Conservation (phyloP, 37 sponge, comb jelly and placozoan genomes). For the Ephydatia muelleri region DNA sequence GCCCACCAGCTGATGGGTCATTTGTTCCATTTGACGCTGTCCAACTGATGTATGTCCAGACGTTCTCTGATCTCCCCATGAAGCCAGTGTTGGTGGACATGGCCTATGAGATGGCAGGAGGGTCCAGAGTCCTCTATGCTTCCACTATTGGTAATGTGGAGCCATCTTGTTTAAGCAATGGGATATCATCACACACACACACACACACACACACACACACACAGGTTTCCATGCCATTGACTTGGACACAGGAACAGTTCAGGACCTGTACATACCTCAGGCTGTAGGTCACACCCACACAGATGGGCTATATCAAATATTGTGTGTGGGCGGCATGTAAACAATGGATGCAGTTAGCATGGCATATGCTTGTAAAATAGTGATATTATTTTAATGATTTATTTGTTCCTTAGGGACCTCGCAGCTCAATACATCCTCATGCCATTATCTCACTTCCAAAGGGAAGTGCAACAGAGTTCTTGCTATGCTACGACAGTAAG, state of each 20-base stretch:
- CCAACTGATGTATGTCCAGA: constrained; percentile 33
- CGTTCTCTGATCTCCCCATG: constrained; percentile 68
- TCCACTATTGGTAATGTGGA: constrained; percentile 49
- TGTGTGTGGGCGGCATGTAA: no score
- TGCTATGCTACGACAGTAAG: constrained; percentile 87
- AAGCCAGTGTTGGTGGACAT: constrained; percentile 87
- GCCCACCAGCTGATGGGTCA: no score
- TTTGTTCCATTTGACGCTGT: not conserved
- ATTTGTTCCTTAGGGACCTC: not conserved
- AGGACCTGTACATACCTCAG: constrained; percentile 76
- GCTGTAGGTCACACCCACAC: not conserved
- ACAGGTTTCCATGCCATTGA: constrained; percentile 95
- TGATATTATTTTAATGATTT: not conserved
- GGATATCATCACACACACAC: constrained; percentile 10
- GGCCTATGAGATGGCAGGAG: constrained; percentile 56
- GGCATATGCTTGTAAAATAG: not conserved
- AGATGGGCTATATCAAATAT: no score
- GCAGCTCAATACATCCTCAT: constrained; percentile 2
- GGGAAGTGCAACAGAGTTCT: constrained; percentile 48
- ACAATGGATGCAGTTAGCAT: no score
- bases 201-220: constrained; percentile 32
- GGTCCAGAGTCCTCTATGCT: constrained; percentile 79
- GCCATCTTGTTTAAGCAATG: not conserved
- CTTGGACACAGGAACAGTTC: constrained; percentile 85
- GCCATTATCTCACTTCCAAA: constrained; percentile 35